A percentile compares a stretch with the other conserved stretches of the same genome.
phyloP scores from a whole-genome alignment of 2,797 vertebrate genomes.

The Distichodus sexfasciatus region DNA sequence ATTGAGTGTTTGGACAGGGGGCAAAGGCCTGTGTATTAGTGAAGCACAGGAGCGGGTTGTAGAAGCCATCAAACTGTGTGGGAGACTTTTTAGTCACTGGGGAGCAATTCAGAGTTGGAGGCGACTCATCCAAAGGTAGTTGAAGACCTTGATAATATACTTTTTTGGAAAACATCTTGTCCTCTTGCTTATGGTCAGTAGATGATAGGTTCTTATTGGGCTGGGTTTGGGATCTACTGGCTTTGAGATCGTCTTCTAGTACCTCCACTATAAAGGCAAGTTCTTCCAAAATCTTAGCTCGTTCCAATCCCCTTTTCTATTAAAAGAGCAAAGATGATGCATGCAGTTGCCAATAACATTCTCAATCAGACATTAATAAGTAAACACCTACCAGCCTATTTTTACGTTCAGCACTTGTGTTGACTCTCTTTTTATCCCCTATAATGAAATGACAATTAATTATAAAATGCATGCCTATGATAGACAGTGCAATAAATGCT shows the following conservation, averaged over 20 bases:
- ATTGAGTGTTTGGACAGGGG: conserved; percentile 10
- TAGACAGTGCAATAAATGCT: neutral
- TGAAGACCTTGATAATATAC: neutral
- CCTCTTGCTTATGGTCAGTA: conserved; percentile 19
- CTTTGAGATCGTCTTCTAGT: conserved; percentile 80
- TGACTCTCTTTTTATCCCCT: conserved; percentile 72
- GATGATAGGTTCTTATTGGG: neutral
- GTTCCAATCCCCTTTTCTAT: conserved; percentile 57
- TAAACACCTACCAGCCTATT: conserved; percentile 64
- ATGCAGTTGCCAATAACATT: no score
- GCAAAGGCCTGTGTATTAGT: neutral
- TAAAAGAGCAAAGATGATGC: no score
- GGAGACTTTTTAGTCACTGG: conserved; percentile 10
- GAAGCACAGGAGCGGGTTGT: conserved; percentile 5
- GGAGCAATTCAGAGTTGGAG: neutral
- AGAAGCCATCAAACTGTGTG: conserved; percentile 3
- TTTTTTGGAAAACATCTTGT: neutral
- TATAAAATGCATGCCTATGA: neutral
- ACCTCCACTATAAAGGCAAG: conserved; percentile 82
- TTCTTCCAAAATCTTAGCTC: conserved; percentile 73
- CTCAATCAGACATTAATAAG: neutral
- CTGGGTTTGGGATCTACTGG: conserved; percentile 20
- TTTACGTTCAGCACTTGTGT: conserved; percentile 63
- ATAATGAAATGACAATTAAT: conserved; percentile 22
- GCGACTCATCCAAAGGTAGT: neutral